Conservation (phyloP, 2,888 invertebrate species). For the Xestia c-nigrum region DNA sequence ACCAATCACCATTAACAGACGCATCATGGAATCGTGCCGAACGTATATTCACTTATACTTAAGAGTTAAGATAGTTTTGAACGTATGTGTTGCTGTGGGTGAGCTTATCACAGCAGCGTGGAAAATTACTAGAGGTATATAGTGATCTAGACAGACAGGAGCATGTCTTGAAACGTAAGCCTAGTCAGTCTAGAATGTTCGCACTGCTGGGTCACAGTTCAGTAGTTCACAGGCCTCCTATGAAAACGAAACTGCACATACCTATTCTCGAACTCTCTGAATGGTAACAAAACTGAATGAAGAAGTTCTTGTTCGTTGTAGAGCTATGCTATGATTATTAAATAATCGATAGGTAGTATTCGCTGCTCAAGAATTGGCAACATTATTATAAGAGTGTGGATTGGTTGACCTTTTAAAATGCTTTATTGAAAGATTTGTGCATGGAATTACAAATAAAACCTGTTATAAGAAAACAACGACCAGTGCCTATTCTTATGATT, state of each 20-base stretch:
- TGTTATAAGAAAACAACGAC: not conserved
- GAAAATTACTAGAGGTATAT: slow-evolving; percentile 40
- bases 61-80: slow-evolving; percentile 33
- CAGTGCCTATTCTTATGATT: not conserved
- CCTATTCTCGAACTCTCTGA: slow-evolving; percentile 31
- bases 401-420: slow-evolving; percentile 13
- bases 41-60: slow-evolving; percentile 45
- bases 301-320: slow-evolving; percentile 16
- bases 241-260: not conserved
- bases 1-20: slow-evolving; percentile 58
- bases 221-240: not conserved
- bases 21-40: slow-evolving; percentile 55
- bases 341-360: not conserved
- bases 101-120: slow-evolving; percentile 45
- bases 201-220: not conserved
- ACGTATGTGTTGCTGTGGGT: slow-evolving; percentile 17
- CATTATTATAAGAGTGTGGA: not conserved
- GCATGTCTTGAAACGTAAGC: not conserved
- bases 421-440: not conserved
- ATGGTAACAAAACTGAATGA: slow-evolving; percentile 2
- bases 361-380: not conserved
- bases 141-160: not conserved
- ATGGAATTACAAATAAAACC: not conserved
- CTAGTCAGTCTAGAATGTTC: not conserved
- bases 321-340: not conserved